Evolutionary conservation across 2,888 invertebrate genomes (phyloP).

Genomic region (Physocephala rufipes): DNA sequence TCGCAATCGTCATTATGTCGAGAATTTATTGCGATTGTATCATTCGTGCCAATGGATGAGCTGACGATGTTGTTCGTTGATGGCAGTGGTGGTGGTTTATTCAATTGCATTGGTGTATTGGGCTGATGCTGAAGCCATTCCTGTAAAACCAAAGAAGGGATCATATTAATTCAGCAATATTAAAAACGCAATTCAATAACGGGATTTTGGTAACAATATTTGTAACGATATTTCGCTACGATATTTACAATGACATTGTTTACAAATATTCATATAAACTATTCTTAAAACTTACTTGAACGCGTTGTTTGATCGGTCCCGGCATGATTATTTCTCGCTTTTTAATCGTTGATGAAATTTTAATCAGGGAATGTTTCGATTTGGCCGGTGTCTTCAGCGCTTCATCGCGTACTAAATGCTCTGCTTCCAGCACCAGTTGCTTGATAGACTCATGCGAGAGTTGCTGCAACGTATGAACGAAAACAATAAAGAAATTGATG

Average conservation of each 20-base stretch:
- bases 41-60: conserved; percentile 21
- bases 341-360: conserved; percentile 62
- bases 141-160: conserved; percentile 44
- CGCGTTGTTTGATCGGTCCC: conserved; percentile 64
- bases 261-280: conserved; percentile 5
- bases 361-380: conserved; percentile 58
- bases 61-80: conserved; percentile 3
- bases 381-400: conserved; percentile 64
- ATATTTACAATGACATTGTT: too few species aligned
- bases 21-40: neutral
- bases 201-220: too few species aligned
- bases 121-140: conserved; percentile 66
- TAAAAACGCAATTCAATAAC: too few species aligned
- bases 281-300: conserved; percentile 56
- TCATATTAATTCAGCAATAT: too few species aligned
- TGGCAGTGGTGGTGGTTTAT: conserved; percentile 38
- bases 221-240: too few species aligned
- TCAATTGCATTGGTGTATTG: conserved; percentile 47
- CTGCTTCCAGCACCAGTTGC: conserved; percentile 81
- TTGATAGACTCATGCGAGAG: conserved; percentile 73
- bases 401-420: conserved; percentile 75
- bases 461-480: conserved; percentile 50
- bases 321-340: conserved; percentile 63
- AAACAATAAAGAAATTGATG: neutral
- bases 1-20: conserved; percentile 71